Base-by-base conservation (phyloP, 2,888 invertebrate species). In the Chironomus riparius region DNA sequence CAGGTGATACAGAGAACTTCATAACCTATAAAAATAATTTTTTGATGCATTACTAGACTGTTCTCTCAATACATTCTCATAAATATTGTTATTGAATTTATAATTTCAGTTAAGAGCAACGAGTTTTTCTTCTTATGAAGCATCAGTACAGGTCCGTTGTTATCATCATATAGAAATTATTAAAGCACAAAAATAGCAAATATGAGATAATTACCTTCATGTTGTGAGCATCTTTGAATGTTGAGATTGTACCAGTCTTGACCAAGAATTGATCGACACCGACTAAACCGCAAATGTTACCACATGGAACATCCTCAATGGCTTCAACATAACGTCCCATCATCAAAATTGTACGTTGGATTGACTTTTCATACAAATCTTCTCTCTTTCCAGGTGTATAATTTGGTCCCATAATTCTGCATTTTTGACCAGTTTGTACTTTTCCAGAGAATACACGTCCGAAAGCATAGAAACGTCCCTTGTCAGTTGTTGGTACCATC, bases 251-350 rank as follows among this genome's bases (percentile, higher is more conserved):
- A 82, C 99, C 99, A 79, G 98, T 99, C 86, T 99, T 99, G 77
- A 99, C 94, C 83, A 99, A 89, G 87, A 95, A 99, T 87, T 99
- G 98, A 88, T 99, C 99, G 72, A 99, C 98, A 82, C 99, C 99
- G 80, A 99, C 99, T 82, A 99, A 89, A 88, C 99, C 99, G 84
- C 98, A 99, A 86, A 99, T 99, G 90, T 99, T 99, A 81, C 97
- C 98, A 79, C 92, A 96, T 77, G 99, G 99, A 78, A 99, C 98
- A 87, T 99, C 98, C 86, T 99, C 98, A 82, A 99, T 99, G 78
- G 99, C 97, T 86, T 99, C 99, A 77, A 95, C 95, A 83, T 98
- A 98, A 87, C 99, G 94, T 79, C 99, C 99, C 99, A 99, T 99
- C 99, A 99, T 99, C 82, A 99, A 89, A 84, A 99, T 97, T 78